A percentile compares a stretch with the other conserved stretches of the same genome.
phyloP scores from a whole-genome alignment of 1,140 invertebrate genomes.

The Delia radicum region DNA sequence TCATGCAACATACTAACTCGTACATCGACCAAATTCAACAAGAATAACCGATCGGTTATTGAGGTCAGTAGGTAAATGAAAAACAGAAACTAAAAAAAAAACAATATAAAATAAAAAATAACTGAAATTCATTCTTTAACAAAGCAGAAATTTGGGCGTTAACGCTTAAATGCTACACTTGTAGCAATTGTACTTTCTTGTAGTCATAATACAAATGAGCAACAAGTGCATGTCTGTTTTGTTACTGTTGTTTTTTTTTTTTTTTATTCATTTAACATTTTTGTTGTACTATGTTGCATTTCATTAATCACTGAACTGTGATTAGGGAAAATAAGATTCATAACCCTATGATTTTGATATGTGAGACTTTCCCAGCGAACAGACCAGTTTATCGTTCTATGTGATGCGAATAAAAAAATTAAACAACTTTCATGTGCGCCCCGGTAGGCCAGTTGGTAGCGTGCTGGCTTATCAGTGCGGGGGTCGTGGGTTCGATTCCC shows the following conservation, averaged over 20 bases:
- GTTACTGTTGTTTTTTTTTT: no score
- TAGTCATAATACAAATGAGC: not conserved
- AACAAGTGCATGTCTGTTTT: not conserved
- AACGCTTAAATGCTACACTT: not conserved
- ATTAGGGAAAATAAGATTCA: not conserved
- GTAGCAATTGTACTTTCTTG: not conserved
- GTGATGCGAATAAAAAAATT: no score
- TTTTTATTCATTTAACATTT: no score
- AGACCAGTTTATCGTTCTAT: no score
- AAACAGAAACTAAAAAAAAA: not conserved
- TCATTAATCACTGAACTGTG: not conserved
- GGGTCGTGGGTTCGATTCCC: no score
- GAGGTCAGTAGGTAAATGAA: slow-evolving; percentile 13
- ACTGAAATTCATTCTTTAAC: not conserved
- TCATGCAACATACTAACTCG: not conserved
- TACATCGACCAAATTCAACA: not conserved
- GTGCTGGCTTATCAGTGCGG: no score
- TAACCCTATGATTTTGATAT: no score
- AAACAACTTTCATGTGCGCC: no score
- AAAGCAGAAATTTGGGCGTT: slow-evolving; percentile 14
- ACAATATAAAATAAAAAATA: not conserved
- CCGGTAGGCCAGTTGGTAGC: no score
- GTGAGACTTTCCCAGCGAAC: no score
- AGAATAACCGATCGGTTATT: not conserved
- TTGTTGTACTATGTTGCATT: not conserved